phyloP scores from a whole-genome alignment of 2,113 vertebrate genomes.

The Penelope pileata region DNA sequence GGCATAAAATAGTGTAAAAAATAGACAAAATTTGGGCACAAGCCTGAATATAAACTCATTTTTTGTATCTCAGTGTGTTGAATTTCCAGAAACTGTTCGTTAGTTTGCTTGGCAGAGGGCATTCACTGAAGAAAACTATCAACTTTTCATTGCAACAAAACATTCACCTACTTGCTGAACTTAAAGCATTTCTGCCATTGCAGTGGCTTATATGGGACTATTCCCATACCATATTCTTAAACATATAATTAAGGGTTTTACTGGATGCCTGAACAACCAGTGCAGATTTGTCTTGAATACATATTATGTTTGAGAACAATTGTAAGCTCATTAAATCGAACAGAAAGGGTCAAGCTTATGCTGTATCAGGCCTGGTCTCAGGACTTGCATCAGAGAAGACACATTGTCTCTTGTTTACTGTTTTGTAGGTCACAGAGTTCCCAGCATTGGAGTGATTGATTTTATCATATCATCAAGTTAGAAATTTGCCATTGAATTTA shows the following conservation, averaged over 20 bases:
- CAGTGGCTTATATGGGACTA: slow-evolving; percentile 7
- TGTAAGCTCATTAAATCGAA: slow-evolving; percentile 59
- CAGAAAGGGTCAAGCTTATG: slow-evolving; percentile 31
- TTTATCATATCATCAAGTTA: background rate
- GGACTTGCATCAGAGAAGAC: slow-evolving; percentile 11
- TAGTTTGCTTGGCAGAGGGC: background rate
- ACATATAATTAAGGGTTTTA: slow-evolving; percentile 47
- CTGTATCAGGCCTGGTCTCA: background rate
- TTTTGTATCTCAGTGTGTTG: background rate
- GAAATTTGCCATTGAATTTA: background rate
- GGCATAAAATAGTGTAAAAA: background rate
- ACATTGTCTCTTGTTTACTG: slow-evolving; percentile 16
- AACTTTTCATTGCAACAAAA: background rate
- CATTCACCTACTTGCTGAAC: slow-evolving; percentile 1
- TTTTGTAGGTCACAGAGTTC: slow-evolving; percentile 25
- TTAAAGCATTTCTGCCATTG: slow-evolving; percentile 17
- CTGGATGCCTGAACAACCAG: slow-evolving; percentile 46
- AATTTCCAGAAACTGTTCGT: background rate
- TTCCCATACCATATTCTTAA: slow-evolving; percentile 52
- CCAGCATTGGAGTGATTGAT: slow-evolving; percentile 21
- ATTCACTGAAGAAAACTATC: background rate
- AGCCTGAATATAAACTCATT: background rate
- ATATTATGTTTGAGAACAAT: slow-evolving; percentile 34
- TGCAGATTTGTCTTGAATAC: slow-evolving; percentile 37
- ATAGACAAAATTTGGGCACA: background rate